Evolutionary conservation across 2,797 vertebrate genomes (phyloP).

Genomic region (Parauchenoglanis punctatus): DNA sequence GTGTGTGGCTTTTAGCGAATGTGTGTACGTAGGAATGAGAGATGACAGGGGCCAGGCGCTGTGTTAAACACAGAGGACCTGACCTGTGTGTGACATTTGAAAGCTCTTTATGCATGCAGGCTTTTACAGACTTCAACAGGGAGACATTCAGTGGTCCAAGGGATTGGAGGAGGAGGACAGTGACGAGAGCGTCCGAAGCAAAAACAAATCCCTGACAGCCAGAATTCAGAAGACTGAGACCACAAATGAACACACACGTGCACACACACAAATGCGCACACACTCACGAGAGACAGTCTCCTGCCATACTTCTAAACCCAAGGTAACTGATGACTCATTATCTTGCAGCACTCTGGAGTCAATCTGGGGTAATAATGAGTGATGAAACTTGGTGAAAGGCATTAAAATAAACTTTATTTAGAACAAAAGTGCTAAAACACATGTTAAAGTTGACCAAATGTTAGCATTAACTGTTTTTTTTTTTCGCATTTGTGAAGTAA

Average conservation of each 20-base stretch:
- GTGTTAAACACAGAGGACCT: slow-evolving; percentile 60
- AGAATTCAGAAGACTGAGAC: neutral
- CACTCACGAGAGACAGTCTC: neutral
- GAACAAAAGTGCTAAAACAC: neutral
- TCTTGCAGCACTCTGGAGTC: neutral
- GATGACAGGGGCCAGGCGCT: slow-evolving; percentile 67
- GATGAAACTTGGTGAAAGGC: neutral
- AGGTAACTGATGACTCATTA: slow-evolving; percentile 34
- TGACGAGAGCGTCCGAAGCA: neutral
- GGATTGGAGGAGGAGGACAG: slow-evolving; percentile 45
- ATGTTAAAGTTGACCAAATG: neutral
- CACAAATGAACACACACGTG: neutral
- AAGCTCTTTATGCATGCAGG: slow-evolving; percentile 56
- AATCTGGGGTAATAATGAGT: slow-evolving; percentile 1
- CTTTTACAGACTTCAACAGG: slow-evolving; percentile 50
- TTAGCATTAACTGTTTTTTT: neutral
- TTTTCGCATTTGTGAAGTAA: neutral
- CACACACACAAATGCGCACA: neutral
- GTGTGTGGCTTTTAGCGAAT: neutral
- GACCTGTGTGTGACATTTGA: slow-evolving; percentile 69
- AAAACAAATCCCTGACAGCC: neutral
- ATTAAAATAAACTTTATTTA: neutral
- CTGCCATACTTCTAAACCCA: neutral
- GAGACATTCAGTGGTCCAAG: slow-evolving; percentile 52
- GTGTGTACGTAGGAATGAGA: slow-evolving; percentile 62